A percentile compares a stretch with the other conserved stretches of the same genome.
These are phyloP conservation scores for Glyphotaelius pellucidus DNA, from an alignment of 2,888 invertebrate genomes.

Conservation along the genomic window DNA sequence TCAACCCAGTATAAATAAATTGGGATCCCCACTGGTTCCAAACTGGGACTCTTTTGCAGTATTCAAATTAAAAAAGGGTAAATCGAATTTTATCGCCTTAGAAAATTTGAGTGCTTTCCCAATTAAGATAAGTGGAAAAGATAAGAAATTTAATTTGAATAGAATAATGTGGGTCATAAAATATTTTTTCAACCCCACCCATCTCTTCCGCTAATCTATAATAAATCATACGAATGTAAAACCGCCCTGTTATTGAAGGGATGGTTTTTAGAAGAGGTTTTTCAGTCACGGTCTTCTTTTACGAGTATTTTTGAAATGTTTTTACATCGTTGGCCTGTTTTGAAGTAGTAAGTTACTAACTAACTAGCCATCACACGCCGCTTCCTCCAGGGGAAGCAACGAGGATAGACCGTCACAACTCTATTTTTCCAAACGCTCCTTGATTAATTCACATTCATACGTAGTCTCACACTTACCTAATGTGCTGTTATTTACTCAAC, in stretches of 20 bases:
- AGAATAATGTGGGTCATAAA: neutral
- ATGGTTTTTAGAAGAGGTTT: neutral
- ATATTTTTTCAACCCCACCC: neutral
- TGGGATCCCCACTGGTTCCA: too few relatives aligned
- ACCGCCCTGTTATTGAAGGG: neutral
- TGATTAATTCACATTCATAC: too few relatives aligned
- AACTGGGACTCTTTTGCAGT: too few relatives aligned
- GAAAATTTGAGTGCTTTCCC: neutral
- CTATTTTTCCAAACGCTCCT: too few relatives aligned
- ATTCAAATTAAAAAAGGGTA: neutral
- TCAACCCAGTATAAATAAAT: too few relatives aligned
- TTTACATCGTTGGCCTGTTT: neutral
- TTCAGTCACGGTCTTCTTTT: neutral
- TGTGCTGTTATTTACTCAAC: too few relatives aligned
- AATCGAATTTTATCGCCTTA: neutral
- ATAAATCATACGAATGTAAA: neutral
- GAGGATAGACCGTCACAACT: too few relatives aligned
- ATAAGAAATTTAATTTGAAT: neutral
- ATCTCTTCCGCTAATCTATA: neutral
- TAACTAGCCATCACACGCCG: too few relatives aligned
- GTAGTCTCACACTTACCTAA: too few relatives aligned
- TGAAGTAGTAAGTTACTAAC: too few relatives aligned
- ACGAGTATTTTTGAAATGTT: neutral
- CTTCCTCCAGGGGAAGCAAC: too few relatives aligned
- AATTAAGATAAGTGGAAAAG: neutral